Evolutionary conservation across 1,140 invertebrate species (phyloP).

Genomic region (honey bee (Apis mellifera)): DNA sequence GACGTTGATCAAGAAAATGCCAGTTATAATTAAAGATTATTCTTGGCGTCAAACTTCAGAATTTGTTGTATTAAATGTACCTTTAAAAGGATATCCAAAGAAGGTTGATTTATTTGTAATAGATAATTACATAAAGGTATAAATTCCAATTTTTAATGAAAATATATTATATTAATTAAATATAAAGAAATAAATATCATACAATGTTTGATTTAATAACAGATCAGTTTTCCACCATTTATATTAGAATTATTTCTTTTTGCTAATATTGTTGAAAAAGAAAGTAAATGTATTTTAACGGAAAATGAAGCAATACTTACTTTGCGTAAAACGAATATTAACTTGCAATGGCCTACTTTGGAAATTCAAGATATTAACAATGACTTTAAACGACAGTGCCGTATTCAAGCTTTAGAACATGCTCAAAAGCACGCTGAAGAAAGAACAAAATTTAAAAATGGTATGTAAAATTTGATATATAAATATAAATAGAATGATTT

Average conservation of each 20-base stretch:
- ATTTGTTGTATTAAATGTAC: constrained; percentile 82
- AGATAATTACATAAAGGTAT: constrained; percentile 84
- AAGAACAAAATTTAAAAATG: constrained; percentile 80
- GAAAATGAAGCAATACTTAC: constrained; percentile 83
- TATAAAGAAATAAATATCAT: background rate
- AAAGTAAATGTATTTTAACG: constrained; percentile 83
- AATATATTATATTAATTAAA: constrained; percentile 9
- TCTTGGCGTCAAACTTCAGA: constrained; percentile 85
- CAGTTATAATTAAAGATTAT: constrained; percentile 85
- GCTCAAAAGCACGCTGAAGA: constrained; percentile 79
- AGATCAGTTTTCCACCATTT: constrained; percentile 85
- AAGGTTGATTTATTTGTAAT: constrained; percentile 85
- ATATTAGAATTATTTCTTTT: constrained; percentile 86
- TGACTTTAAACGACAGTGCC: constrained; percentile 81
- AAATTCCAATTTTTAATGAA: constrained; percentile 35
- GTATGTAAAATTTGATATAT: constrained; percentile 69
- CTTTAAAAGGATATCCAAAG: constrained; percentile 81
- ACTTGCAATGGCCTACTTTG: constrained; percentile 82
- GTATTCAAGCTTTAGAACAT: constrained; percentile 81
- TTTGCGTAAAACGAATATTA: constrained; percentile 82
- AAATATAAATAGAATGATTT: background rate
- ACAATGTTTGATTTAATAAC: background rate
- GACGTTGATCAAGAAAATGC: constrained; percentile 80
- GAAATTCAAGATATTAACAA: constrained; percentile 81
- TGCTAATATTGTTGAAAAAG: constrained; percentile 81